Conservation (phyloP, 2,888 invertebrate species). For the Idaea dimidiata region DNA sequence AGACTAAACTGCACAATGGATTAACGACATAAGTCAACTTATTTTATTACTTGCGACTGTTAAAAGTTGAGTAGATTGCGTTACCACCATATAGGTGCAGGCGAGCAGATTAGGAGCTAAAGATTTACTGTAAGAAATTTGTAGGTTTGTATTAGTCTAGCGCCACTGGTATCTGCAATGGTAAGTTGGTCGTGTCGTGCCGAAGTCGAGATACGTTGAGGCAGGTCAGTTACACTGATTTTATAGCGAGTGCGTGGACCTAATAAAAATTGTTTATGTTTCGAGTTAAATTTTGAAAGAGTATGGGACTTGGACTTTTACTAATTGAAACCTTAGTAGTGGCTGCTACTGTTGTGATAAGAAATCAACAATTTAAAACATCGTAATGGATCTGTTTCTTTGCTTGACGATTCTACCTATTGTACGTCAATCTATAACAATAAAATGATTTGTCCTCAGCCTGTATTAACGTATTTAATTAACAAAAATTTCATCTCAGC, state of each 20-base stretch:
- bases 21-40: conserved; percentile 63
- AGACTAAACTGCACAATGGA: conserved; percentile 57
- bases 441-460: too few species aligned
- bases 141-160: too few species aligned
- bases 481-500: too few species aligned
- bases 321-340: neutral
- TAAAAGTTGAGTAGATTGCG: conserved; percentile 49
- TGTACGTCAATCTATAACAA: too few species aligned
- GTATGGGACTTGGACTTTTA: neutral
- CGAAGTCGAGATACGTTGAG: conserved; percentile 30
- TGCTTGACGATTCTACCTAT: too few species aligned
- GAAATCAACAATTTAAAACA: too few species aligned
- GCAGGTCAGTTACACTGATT: conserved; percentile 43
- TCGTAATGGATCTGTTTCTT: too few species aligned
- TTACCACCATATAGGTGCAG: conserved; percentile 5
- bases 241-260: conserved; percentile 13
- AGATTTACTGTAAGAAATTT: too few species aligned
- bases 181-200: conserved; percentile 10
- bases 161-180: too few species aligned
- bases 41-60: conserved; percentile 51
- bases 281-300: conserved; percentile 3
- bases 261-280: conserved; percentile 8
- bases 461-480: too few species aligned
- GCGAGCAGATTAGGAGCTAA: too few species aligned
- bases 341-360: neutral